Conservation (phyloP, 2,888 invertebrate species). For the Mallateleia sp. region DNA sequence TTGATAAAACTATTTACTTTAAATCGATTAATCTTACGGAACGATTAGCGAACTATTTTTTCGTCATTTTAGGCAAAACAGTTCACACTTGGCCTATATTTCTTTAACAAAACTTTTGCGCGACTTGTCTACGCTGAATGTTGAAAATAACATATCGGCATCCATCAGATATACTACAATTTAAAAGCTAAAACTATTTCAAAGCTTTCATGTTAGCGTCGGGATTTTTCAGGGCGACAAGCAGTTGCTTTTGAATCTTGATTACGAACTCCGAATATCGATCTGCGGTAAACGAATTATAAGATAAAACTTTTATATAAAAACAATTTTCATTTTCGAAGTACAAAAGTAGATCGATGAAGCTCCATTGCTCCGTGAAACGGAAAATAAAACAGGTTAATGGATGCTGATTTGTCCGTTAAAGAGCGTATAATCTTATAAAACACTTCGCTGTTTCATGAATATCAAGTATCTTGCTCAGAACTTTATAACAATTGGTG, state of each 20-base stretch:
- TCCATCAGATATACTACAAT: slow-evolving; percentile 48
- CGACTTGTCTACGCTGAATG: not conserved
- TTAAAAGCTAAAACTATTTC: slow-evolving; percentile 44
- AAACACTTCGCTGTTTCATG: slow-evolving; percentile 23
- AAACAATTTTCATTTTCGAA: slow-evolving; percentile 44
- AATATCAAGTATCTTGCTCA: slow-evolving; percentile 37
- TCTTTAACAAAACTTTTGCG: not conserved
- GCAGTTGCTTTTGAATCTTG: slow-evolving; percentile 56
- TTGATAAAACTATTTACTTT: too few species aligned
- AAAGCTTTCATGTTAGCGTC: slow-evolving; percentile 38
- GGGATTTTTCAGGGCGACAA: slow-evolving; percentile 34
- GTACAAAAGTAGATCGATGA: slow-evolving; percentile 27
- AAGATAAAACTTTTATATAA: slow-evolving; percentile 52
- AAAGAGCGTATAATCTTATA: slow-evolving; percentile 36
- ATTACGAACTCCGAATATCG: slow-evolving; percentile 59
- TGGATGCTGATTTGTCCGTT: slow-evolving; percentile 32
- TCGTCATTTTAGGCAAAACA: too few species aligned
- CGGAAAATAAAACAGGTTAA: slow-evolving; percentile 49
- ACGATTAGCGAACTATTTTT: too few species aligned
- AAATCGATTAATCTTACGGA: too few species aligned
- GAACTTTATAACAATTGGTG: slow-evolving; percentile 10
- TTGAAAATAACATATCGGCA: slow-evolving; percentile 5
- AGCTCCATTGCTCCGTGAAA: slow-evolving; percentile 11
- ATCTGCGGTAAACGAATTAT: slow-evolving; percentile 57
- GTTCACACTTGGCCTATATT: too few species aligned